Conservation (phyloP, 2,888 invertebrate species). For the Tinea trinotella region DNA sequence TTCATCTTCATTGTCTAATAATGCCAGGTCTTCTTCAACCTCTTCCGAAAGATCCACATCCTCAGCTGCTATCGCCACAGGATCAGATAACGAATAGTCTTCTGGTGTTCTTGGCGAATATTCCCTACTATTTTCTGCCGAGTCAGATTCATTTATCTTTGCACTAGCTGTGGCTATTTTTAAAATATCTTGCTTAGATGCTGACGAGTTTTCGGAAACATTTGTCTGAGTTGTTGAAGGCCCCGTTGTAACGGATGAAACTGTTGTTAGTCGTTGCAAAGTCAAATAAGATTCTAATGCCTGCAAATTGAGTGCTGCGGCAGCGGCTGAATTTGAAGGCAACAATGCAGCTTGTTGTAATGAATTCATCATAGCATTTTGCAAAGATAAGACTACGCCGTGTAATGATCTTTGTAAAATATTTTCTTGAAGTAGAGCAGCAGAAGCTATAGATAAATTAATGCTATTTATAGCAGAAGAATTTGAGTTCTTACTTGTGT, state of each 20-base stretch:
- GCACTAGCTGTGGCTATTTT: constrained; percentile 74
- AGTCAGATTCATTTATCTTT: constrained; percentile 62
- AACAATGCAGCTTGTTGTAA: constrained; percentile 87
- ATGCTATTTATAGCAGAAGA: constrained; percentile 49
- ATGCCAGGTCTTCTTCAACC: constrained; percentile 81
- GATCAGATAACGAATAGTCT: constrained; percentile 62
- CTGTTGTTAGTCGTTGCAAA: constrained; percentile 82
- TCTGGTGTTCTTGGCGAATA: constrained; percentile 64
- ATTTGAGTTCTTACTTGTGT: constrained; percentile 60
- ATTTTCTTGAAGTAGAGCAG: constrained; percentile 75
- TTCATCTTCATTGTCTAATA: constrained; percentile 83
- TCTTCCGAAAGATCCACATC: constrained; percentile 79
- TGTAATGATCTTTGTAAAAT: constrained; percentile 82
- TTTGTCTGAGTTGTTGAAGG: constrained; percentile 39
- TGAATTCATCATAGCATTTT: constrained; percentile 88
- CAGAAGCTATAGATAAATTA: constrained; percentile 71
- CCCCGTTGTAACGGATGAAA: constrained; percentile 67
- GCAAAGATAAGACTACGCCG: constrained; percentile 84
- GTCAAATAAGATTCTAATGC: constrained; percentile 90
- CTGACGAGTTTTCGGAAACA: constrained; percentile 43
- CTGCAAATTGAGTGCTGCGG: constrained; percentile 87
- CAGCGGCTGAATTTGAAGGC: constrained; percentile 87
- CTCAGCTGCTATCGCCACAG: constrained; percentile 65
- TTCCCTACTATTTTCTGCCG: constrained; percentile 47
- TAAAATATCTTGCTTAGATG: constrained; percentile 77